Base-by-base conservation (phyloP, 1,140 invertebrate genomes). In the Lasioglossum albipes region DNA sequence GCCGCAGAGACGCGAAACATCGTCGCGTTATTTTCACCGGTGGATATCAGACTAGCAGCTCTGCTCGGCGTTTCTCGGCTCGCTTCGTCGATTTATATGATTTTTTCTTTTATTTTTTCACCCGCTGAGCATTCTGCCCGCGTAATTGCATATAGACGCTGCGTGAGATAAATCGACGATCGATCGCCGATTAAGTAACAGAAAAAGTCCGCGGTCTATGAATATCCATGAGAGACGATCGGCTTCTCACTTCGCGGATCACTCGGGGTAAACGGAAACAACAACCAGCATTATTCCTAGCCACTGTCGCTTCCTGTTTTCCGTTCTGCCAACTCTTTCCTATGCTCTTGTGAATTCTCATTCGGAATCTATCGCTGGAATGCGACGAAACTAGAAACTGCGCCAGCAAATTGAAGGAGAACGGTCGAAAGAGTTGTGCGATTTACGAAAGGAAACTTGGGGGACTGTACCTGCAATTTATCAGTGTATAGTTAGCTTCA, bases 121-220 rank as follows among this genome's bases (percentile, higher is more conserved):
- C 70, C 70, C 74, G 70, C 73, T 71, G 49, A 52, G 77, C 77
- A 79, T 79, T 66, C 77, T 10, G 18, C 36, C 42, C 42, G 49
- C 70, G 71, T 74, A 79, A 79, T 79, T 74, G 70, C 77, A 79
- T 74, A 74, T 74, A 79, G 70, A 79, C 77, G 71, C 22, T 73
- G 77, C 70, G 77, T 79, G 77, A 74, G 77, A 79, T 79, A 79
- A 79, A 79, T 79, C 36, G 62, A 22, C 71, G 77, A 79, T 79
- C 70, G 62, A 49, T 16, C 49, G 49, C 13, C 42, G 77, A 74
- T 79, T 79, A 71, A 67, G 77, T 79, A 79, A 79, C 71, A 74
- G 77, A 79, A 79, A 79, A 79, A 79, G 71, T 79, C 76, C 22
- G 16, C 52, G 41, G 70, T 36, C 54, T 67, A 74, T 79, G 77